phyloP scores from a whole-genome alignment of 2,113 vertebrate genomes.

The Talpa occidentalis region DNA sequence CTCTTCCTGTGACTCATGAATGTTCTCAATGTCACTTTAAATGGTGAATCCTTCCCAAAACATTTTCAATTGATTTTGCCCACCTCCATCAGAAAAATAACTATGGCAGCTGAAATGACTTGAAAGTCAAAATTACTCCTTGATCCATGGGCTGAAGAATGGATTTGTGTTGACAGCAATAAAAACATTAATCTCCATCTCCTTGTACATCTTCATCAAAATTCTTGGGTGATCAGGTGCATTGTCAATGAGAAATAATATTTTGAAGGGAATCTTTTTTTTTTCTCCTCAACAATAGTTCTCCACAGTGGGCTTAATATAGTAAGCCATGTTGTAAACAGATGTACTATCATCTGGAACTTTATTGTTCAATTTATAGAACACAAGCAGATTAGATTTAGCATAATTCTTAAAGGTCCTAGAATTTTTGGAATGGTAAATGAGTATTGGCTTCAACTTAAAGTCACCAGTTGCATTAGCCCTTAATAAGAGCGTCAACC shows the following conservation, averaged over 20 bases:
- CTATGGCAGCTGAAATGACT: background rate
- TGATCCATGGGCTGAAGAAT: background rate
- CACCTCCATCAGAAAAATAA: background rate
- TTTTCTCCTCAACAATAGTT: background rate
- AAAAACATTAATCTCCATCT: background rate
- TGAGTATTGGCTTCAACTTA: background rate
- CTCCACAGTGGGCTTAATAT: background rate
- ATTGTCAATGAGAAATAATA: background rate
- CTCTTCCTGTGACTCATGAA: background rate
- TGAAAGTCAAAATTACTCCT: background rate
- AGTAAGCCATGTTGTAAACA: background rate
- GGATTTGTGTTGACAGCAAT: background rate
- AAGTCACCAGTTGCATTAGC: background rate
- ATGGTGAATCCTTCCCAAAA: background rate
- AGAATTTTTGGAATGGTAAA: background rate
- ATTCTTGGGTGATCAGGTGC: background rate
- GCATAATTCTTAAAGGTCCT: background rate
- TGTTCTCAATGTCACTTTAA: background rate
- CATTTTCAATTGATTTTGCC: background rate
- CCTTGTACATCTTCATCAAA: background rate
- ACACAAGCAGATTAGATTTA: background rate
- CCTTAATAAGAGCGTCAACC: background rate
- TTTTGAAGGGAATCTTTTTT: background rate
- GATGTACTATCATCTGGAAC: background rate
- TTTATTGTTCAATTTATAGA: background rate